These are phyloP conservation scores for Ameiurus melas DNA, from an alignment of 2,113 vertebrate genomes.

Conservation along the genomic window DNA sequence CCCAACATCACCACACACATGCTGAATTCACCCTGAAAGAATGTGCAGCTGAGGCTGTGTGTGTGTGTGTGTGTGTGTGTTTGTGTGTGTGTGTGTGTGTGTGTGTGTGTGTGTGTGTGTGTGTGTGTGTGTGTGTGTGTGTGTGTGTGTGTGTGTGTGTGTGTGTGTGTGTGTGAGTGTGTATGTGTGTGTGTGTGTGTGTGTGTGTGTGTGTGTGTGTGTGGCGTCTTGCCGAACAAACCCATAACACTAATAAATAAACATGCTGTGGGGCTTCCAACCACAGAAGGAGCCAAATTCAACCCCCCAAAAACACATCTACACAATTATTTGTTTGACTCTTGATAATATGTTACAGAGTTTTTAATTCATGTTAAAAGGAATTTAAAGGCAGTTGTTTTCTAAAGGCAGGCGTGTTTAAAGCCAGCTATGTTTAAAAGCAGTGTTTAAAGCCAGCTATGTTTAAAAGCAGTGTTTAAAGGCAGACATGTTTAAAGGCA, in stretches of 20 bases:
- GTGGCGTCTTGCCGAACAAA: slow-evolving; percentile 25
- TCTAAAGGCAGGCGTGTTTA: not conserved
- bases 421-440: not conserved
- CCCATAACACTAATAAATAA: slow-evolving; percentile 27
- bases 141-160: too few relatives aligned
- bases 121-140: too few relatives aligned
- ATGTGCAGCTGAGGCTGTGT: slow-evolving; percentile 70
- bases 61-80: not conserved
- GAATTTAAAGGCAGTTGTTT: not conserved
- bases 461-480: not conserved
- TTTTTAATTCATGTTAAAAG: not conserved
- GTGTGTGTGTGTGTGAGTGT: too few relatives aligned
- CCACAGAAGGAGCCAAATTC: not conserved
- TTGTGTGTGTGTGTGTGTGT: too few relatives aligned
- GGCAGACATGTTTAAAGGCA: not conserved
- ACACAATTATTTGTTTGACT: not conserved
- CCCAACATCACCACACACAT: slow-evolving; percentile 58
- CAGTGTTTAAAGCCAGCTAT: not conserved
- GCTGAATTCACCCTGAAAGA: slow-evolving; percentile 72
- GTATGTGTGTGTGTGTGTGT: slow-evolving; percentile 8
- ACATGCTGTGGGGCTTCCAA: slow-evolving; percentile 13
- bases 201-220: not conserved
- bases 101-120: too few relatives aligned
- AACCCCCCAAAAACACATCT: not conserved
- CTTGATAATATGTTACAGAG: not conserved